A percentile compares a stretch with the other conserved stretches of the same genome.
phyloP scores from a whole-genome alignment of 1,140 invertebrate genomes.

The Pseudomyrmex pallidus region DNA sequence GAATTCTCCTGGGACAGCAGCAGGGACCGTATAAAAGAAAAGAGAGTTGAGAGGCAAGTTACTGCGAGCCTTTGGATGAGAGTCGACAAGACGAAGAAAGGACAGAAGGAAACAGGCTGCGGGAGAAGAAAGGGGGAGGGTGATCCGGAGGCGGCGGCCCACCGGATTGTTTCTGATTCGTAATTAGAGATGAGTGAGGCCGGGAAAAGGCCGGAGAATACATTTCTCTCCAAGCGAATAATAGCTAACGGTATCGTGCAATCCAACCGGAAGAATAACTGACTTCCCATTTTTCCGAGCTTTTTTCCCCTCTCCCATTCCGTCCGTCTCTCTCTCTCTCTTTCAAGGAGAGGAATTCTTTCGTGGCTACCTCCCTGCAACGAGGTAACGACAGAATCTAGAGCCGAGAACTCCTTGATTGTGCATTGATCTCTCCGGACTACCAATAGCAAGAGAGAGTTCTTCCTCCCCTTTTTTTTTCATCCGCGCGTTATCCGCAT shows the following conservation, averaged over 20 bases:
- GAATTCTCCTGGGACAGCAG: slow-evolving; percentile 63
- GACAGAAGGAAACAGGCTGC: not conserved
- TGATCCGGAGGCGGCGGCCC: slow-evolving; percentile 60
- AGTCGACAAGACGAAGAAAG: slow-evolving; percentile 52
- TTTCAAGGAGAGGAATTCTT: slow-evolving; percentile 43
- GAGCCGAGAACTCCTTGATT: slow-evolving; percentile 56
- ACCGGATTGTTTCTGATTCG: slow-evolving; percentile 81
- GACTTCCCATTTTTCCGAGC: slow-evolving; percentile 55
- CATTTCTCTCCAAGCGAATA: slow-evolving; percentile 76
- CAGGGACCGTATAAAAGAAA: slow-evolving; percentile 53
- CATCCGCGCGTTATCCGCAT: too few relatives aligned
- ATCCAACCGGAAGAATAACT: slow-evolving; percentile 76
- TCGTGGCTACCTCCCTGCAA: slow-evolving; percentile 34
- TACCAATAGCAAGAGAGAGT: slow-evolving; percentile 31
- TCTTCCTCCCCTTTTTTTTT: slow-evolving; percentile 10
- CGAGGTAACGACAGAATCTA: slow-evolving; percentile 64
- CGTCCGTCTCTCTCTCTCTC: not conserved
- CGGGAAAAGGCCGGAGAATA: slow-evolving; percentile 74
- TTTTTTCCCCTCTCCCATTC: not conserved
- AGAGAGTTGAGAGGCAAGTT: slow-evolving; percentile 50
- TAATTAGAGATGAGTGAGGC: slow-evolving; percentile 82
- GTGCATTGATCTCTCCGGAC: slow-evolving; percentile 51
- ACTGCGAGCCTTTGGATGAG: slow-evolving; percentile 54
- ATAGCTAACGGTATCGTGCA: slow-evolving; percentile 71
- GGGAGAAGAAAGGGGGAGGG: slow-evolving; percentile 30